phyloP scores from a whole-genome alignment of 2,797 vertebrate genomes.

The Hemibagrus guttatus region DNA sequence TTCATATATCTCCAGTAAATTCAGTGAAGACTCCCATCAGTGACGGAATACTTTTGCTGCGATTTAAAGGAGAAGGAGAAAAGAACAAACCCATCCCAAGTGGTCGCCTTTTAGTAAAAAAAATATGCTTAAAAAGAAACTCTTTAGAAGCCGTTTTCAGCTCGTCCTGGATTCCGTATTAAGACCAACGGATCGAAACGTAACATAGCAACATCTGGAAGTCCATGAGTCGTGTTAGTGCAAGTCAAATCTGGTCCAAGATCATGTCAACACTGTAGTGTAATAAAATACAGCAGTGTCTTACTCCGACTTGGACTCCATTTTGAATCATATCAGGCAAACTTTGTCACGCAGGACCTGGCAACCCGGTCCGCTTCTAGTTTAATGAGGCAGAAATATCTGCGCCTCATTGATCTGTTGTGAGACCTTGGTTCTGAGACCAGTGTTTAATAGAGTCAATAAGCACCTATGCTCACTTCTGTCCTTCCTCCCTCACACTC shows the following conservation, averaged over 20 bases:
- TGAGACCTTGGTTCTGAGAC: conserved; percentile 69
- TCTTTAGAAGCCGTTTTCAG: conserved; percentile 20
- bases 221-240: not conserved
- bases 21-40: conserved; percentile 23
- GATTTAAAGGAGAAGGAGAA: conserved; percentile 19
- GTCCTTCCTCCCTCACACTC: conserved; percentile 48
- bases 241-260: not conserved
- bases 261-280: not conserved
- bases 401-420: conserved; percentile 69
- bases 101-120: not conserved
- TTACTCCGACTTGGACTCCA: not conserved
- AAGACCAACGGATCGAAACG: not conserved
- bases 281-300: not conserved
- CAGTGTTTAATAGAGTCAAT: conserved; percentile 81
- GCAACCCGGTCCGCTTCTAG: conserved; percentile 16
- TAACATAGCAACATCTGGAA: not conserved
- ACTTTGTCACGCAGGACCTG: conserved; percentile 21
- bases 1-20: conserved; percentile 34
- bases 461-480: conserved; percentile 63
- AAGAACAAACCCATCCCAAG: not conserved
- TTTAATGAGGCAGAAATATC: conserved; percentile 80
- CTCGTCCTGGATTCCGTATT: not conserved
- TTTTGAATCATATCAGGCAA: conserved; percentile 3
- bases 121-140: conserved; percentile 8
- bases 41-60: conserved; percentile 20